Evolutionary conservation across 2,797 vertebrate genomes (phyloP).

Genomic region (Chrosomus eos): DNA sequence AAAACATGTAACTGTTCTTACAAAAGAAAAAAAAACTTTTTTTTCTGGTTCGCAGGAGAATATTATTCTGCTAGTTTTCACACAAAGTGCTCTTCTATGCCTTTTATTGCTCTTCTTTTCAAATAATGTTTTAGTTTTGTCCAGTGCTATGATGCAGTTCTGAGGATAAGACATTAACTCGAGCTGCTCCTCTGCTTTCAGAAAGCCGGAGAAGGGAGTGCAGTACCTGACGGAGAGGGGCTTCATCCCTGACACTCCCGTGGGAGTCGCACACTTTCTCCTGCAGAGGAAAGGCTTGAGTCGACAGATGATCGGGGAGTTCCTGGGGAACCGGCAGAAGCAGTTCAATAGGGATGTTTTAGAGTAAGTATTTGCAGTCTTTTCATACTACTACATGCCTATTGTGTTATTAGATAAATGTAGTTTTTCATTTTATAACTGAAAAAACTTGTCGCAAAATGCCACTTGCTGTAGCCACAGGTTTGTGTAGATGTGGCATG

Average conservation of each 20-base stretch:
- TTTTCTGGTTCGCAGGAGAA: too few species aligned
- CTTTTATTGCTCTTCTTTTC: not conserved
- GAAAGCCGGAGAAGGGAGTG: conserved; percentile 96
- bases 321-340: conserved; percentile 95
- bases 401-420: not conserved
- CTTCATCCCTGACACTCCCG: conserved; percentile 94
- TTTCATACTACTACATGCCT: not conserved
- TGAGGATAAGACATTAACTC: not conserved
- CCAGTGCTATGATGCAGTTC: not conserved
- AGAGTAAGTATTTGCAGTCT: conserved; percentile 83
- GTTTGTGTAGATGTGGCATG: not conserved
- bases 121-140: not conserved
- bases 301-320: conserved; percentile 98
- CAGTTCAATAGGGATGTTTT: conserved; percentile 97
- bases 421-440: not conserved
- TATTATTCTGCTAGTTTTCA: not conserved
- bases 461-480: not conserved
- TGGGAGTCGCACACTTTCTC: conserved; percentile 96
- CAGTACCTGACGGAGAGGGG: conserved; percentile 95
- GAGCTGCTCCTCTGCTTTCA: conserved; percentile 62
- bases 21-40: too few species aligned
- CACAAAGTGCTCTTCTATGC: not conserved
- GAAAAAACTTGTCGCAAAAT: not conserved
- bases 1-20: too few species aligned
- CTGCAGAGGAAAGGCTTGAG: conserved; percentile 97